Conservation (phyloP, 2,113 vertebrate genomes). For the Vidua macroura region DNA sequence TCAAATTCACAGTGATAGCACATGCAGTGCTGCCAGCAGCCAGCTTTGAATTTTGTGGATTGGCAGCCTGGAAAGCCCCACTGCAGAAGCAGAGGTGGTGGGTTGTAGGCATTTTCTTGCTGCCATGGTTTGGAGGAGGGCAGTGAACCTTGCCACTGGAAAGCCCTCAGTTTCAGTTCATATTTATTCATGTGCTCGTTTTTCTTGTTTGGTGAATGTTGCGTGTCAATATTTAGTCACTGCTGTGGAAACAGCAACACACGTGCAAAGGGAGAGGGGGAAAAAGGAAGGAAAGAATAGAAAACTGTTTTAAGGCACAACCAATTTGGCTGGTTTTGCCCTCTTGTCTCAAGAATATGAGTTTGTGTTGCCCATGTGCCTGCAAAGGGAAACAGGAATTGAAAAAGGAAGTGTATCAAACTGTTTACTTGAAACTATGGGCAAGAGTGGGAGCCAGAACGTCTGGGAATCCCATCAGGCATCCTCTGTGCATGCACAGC, state of each 20-base stretch:
- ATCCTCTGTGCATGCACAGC: neutral
- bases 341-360: slow-evolving; percentile 1
- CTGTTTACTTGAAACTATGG: slow-evolving; percentile 18
- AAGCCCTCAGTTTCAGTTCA: neutral
- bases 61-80: neutral
- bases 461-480: slow-evolving; percentile 16
- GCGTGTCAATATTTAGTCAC: slow-evolving; percentile 51
- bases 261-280: neutral
- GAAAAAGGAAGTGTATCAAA: slow-evolving; percentile 25
- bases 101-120: neutral
- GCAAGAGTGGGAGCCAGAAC: slow-evolving; percentile 13
- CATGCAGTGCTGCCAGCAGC: neutral
- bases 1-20: neutral
- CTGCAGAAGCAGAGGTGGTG: neutral
- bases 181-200: slow-evolving; percentile 25
- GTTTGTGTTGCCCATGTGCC: neutral
- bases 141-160: neutral
- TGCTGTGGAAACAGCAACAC: slow-evolving; percentile 24
- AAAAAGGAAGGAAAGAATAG: neutral
- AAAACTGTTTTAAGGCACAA: slow-evolving; percentile 11
- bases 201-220: slow-evolving; percentile 33
- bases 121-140: neutral
- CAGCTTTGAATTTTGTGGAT: neutral
- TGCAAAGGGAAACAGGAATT: slow-evolving; percentile 50
- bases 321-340: neutral